Evolutionary conservation across 2,113 vertebrate species (phyloP).

Genomic region (Campylomormyrus tamandua): DNA sequence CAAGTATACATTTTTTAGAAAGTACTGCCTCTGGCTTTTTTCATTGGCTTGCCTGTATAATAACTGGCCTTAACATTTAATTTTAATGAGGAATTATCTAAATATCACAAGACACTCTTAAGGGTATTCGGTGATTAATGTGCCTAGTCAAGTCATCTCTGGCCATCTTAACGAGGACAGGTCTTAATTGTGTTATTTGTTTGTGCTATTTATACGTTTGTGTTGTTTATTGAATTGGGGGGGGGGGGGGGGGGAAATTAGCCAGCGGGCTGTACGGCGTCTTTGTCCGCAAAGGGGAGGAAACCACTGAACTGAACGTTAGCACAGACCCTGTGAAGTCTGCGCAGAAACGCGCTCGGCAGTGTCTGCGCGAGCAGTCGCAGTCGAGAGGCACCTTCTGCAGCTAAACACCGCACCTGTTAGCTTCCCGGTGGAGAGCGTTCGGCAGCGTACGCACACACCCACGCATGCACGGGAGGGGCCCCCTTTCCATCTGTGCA

Average conservation of each 20-base stretch:
- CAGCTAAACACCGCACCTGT: neutral
- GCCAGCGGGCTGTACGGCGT: neutral
- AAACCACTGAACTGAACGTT: neutral
- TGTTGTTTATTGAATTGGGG: neutral
- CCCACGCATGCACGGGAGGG: neutral
- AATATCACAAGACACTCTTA: neutral
- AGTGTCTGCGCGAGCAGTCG: neutral
- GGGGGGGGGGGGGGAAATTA: neutral
- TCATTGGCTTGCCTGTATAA: neutral
- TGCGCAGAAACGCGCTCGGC: neutral
- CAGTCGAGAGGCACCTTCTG: neutral
- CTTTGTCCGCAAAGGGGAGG: neutral
- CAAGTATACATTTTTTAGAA: neutral
- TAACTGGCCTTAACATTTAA: neutral
- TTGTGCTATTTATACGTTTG: neutral
- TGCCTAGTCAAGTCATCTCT: neutral
- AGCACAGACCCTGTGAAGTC: neutral
- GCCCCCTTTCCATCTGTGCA: neutral
- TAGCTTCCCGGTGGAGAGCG: neutral
- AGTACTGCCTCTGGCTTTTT: neutral
- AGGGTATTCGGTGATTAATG: neutral
- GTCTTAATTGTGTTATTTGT: neutral
- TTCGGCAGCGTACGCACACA: neutral
- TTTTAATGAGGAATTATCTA: slow-evolving; percentile 1
- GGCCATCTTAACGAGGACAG: neutral